Conservation (phyloP, 2,113 vertebrate genomes). For the Anhinga rufa region DNA sequence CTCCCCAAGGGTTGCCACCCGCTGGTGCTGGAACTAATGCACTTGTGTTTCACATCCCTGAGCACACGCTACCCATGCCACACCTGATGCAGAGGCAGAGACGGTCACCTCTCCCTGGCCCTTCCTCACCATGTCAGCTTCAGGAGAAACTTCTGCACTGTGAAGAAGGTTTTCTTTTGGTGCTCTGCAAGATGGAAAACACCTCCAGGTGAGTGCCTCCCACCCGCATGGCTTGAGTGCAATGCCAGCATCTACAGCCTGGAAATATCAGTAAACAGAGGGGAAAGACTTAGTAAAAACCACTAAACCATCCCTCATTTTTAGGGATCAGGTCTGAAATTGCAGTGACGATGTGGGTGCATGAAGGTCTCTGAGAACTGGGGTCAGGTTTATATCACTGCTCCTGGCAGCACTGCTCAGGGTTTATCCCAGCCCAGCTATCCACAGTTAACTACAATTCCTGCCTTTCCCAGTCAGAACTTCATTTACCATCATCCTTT, state of each 20-base stretch:
- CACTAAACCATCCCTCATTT: neutral
- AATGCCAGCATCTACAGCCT: neutral
- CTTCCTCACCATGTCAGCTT: neutral
- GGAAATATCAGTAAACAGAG: neutral
- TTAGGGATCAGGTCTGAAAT: neutral
- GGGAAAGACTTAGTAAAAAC: neutral
- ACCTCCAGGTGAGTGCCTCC: accelerated
- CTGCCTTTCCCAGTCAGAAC: neutral
- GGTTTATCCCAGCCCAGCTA: neutral
- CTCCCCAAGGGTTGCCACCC: accelerated
- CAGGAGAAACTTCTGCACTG: neutral
- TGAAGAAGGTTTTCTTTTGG: neutral
- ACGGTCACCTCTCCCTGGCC: neutral
- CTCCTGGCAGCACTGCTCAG: neutral
- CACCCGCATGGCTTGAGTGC: accelerated
- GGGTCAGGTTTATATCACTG: neutral
- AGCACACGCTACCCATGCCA: neutral
- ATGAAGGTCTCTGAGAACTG: neutral
- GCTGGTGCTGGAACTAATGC: neutral
- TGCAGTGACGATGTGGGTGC: accelerated
- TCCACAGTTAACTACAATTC: neutral
- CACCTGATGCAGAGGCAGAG: neutral
- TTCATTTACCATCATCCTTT: neutral
- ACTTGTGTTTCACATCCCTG: neutral
- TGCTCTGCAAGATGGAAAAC: neutral